phyloP scores from a whole-genome alignment of 2,797 vertebrate species.

The Dermochelys coriacea region DNA sequence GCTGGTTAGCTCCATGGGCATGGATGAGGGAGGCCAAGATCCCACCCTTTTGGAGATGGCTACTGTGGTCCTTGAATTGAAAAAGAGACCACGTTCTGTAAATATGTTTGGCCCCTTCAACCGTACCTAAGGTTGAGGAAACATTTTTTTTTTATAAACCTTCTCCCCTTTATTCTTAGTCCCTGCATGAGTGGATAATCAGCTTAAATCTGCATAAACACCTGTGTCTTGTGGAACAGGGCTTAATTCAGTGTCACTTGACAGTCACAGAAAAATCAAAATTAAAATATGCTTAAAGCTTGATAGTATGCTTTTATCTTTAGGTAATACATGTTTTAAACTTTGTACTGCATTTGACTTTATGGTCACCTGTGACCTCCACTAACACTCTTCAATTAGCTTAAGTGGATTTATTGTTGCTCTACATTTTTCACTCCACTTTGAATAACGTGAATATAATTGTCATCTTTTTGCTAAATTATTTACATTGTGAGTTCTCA shows the following conservation, averaged over 20 bases:
- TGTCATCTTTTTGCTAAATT: neutral
- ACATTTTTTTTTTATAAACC: neutral
- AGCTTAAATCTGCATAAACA: neutral
- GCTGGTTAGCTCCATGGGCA: neutral
- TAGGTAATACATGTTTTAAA: neutral
- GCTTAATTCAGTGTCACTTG: neutral
- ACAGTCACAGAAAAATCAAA: neutral
- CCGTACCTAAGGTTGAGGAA: neutral
- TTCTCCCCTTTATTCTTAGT: too few species aligned
- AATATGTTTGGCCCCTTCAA: neutral
- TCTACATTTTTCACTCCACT: accelerated
- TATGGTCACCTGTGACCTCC: neutral
- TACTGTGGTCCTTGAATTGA: neutral
- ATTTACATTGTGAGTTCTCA: neutral
- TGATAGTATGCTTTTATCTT: neutral
- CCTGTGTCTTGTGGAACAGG: neutral
- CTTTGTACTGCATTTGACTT: neutral
- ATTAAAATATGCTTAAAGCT: neutral
- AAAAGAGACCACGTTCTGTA: constrained; percentile 28
- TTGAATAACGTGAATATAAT: neutral
- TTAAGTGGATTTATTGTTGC: neutral
- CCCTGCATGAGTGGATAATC: neutral
- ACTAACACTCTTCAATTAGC: neutral
- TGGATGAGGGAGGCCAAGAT: neutral
- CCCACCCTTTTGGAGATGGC: neutral